Conservation (phyloP, 2,888 invertebrate genomes). For the Ernsta delagoae region DNA sequence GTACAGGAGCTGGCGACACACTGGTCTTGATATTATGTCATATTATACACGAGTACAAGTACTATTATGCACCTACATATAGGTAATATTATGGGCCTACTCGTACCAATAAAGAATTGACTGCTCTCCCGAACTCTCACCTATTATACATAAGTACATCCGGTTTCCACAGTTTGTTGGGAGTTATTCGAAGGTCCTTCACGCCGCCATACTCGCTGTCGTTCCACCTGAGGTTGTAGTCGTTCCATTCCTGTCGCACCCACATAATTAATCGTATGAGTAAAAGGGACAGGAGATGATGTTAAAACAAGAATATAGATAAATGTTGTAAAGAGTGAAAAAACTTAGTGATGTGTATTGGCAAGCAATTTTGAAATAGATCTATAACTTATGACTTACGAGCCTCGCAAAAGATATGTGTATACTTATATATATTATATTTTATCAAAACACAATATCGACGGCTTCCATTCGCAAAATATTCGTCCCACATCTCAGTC, state of each 20-base stretch:
- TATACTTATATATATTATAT: too few species aligned
- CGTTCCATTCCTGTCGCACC: constrained; percentile 96
- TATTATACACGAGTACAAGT: too few species aligned
- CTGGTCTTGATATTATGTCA: too few species aligned
- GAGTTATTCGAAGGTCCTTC: constrained; percentile 96
- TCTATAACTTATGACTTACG: not conserved
- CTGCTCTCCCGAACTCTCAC: constrained; percentile 78
- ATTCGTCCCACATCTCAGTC: constrained; percentile 22
- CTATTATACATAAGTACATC: constrained; percentile 99
- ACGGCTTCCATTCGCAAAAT: constrained; percentile 6
- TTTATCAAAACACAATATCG: not conserved
- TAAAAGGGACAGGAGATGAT: constrained; percentile 52
- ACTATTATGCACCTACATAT: too few species aligned
- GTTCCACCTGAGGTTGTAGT: constrained; percentile 98
- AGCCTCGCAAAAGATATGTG: not conserved
- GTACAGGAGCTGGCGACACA: too few species aligned
- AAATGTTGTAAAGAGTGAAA: not conserved
- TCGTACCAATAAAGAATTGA: not conserved
- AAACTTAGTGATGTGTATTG: not conserved
- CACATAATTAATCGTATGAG: constrained; percentile 47
- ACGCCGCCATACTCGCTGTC: constrained; percentile 97
- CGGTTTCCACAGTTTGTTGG: constrained; percentile 98
- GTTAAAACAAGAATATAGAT: too few species aligned
- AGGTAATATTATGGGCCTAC: too few species aligned
- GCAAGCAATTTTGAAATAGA: constrained; percentile 19